Base-by-base conservation (phyloP, 2,113 vertebrate genomes). In the Archocentrus centrarchus region DNA sequence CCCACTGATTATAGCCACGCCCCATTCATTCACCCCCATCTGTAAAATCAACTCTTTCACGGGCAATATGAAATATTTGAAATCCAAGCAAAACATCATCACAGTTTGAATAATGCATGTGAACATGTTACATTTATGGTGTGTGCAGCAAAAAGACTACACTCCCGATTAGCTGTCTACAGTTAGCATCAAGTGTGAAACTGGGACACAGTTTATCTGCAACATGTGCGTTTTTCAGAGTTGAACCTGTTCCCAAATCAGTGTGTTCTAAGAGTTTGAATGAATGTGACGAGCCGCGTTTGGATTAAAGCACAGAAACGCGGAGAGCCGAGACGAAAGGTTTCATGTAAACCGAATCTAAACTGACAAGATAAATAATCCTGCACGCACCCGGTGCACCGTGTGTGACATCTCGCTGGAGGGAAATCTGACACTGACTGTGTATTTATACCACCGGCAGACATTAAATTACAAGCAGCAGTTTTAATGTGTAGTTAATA, bases 401-500 rank as follows among this genome's bases (percentile, higher is more conserved):
- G 0, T 59, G 63, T 53, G 59, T 70, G 87, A 75, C 60, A 53
- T 44, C 32, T 17, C 32, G 61, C 84, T 77, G 60, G 44, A 89
- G 44, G 84, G 64, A 64, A 88, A 86, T 82, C 59, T 63, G 60
- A 59, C 11, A 32, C 82, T 0, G 75, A 79, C 17, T 53, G 70
- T 62, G 77, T 83, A n/a, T 79, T 82, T 61, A 17, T 30, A 85
- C 75, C 24, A 60, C 63, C 10, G 76, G 63, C 79, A 83, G 76
- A 86, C 84, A 55, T 44, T n/a, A 68, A 77, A 73, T 62, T 37
- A 60, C 53, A 77, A 50, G 58, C 41, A 11, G 60, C 75, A 11
- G 11, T 55, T 55, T 55, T 73, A 73, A 24, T 68, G 60, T 75
- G 75, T 86, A 30, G 66, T 80, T 20, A 70, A 89, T 85, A 87